Base-by-base conservation (phyloP, 2,888 invertebrate species). In the Parnassius glacialis region DNA sequence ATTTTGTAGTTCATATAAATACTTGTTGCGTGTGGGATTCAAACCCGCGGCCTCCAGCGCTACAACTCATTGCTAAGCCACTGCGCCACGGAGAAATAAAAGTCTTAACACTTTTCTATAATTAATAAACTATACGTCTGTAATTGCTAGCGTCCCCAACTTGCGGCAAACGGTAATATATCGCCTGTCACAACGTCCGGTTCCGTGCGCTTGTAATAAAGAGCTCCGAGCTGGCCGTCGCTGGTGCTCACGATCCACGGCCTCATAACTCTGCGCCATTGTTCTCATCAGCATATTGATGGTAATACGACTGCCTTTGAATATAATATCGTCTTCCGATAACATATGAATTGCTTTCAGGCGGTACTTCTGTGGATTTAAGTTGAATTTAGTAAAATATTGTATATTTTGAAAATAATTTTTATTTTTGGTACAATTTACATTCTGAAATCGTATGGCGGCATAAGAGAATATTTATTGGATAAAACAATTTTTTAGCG, bases 161-260 rank as follows among this genome's bases (percentile, higher is more conserved):
- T 74, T 68, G 62, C 42, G 51, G 67, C 76, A 68, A 61, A 50
- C 66, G 51, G 71, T 75, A 76, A 80, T 74, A 70, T 73, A 82
- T 80, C 70, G 81, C 78, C 79, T 76, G 79, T 82, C 83, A 70
- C 67, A 64, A 70, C 74, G 76, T 75, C 80, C 76, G 75, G 75
- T 67, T 65, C 72, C 73, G 68, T 59, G 59, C 67, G 44, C 65
- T 63, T 34, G 76, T 76, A 79, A 83, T 83, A 84, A 80, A 81
- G 78, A 80, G 74, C 75, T 76, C 76, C 71, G 74, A 13, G 41
- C 75, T 75, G 67, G 74, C 75, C 74, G 78, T 80, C 3, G 48
- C 52, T 48, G 48, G 48, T 13, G 48, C 48, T 48, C 48, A 48
- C 13, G 48, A 48, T 13, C 80, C 79, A 78, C 74, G 75, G 74